Evolutionary conservation across 2,113 vertebrate genomes (phyloP), one percentile per base, ranked within the genome.

Genomic region (Eublepharis macularius): DNA sequence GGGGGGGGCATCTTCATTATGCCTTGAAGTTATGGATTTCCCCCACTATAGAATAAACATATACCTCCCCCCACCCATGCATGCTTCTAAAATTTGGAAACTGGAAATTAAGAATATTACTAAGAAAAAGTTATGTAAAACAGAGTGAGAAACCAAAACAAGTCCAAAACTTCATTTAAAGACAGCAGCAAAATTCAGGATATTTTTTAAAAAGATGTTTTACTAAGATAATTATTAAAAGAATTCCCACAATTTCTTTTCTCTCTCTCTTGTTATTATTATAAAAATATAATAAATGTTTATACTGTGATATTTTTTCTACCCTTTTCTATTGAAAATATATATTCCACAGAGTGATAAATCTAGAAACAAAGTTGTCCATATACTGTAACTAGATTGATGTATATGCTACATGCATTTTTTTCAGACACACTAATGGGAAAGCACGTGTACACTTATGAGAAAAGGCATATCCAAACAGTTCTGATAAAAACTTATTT

Each of bases 271-370:
- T 86, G 77, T 90, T 90, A 39, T 89, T 92, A 68, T 93, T 96
- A 95, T 94, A 95, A 96, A 97, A 95, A 97, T 96, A 96, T 87
- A 94, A 91, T 95, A 96, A 89, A 94, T 90, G 91, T 90, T 92
- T 87, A 90, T 90, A 94, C 34, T 82, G 68, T 84, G 79, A 86
- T 92, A 87, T 80, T 92, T 94, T 77, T 88, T 39, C 66, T 80
- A 92, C 92, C 89, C 43, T 88, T 63, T 89, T 92, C 89, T 92
- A 88, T 90, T 94, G 83, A 93, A 94, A 95, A 95, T 95, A 95
- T 93, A 95, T 94, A 95, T 93, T 87, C 89, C 93, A 89, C 91
- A 90, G 87, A 80, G 83, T 93, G 89, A 89, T 93, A 93, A 91
- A 92, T 94, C 90, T 86, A 81, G 90, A 95, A 92, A 91, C 78